These are phyloP conservation scores for Hecatera dysodea DNA, from an alignment of 2,888 invertebrate genomes.

Conservation along the genomic window DNA sequence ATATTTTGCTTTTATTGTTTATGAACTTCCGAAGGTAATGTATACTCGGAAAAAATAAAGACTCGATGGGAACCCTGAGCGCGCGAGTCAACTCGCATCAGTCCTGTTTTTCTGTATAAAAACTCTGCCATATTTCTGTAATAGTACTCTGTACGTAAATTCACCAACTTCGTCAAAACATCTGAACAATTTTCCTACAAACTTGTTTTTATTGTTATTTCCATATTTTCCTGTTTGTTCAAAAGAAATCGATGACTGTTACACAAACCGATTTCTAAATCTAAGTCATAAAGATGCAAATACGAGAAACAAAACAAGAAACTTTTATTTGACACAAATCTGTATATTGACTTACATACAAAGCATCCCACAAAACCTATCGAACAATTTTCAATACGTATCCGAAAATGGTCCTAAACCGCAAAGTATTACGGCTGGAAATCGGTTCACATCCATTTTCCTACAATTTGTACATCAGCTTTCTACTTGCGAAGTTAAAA, in stretches of 20 bases:
- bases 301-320: constrained; percentile 28
- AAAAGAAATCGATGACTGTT: constrained; percentile 35
- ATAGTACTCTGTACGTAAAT: no score
- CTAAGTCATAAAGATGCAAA: constrained; percentile 41
- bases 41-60: no score
- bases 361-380: constrained; percentile 33
- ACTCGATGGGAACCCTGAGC: no score
- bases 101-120: no score
- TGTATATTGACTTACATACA: constrained; percentile 22
- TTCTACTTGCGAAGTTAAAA: constrained; percentile 38
- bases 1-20: no score
- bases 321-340: constrained; percentile 46
- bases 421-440: constrained; percentile 1
- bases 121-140: no score
- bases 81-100: no score
- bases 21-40: no score
- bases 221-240: constrained; percentile 13
- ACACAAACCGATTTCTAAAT: constrained; percentile 30
- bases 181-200: background rate
- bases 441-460: constrained; percentile 16
- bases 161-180: background rate
- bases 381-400: constrained; percentile 3
- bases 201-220: background rate
- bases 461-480: constrained; percentile 22
- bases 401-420: constrained; percentile 26